Evolutionary conservation across 1,140 invertebrate species (phyloP), one percentile per base, ranked within the genome.

Genomic region (Sycophila sp.): DNA sequence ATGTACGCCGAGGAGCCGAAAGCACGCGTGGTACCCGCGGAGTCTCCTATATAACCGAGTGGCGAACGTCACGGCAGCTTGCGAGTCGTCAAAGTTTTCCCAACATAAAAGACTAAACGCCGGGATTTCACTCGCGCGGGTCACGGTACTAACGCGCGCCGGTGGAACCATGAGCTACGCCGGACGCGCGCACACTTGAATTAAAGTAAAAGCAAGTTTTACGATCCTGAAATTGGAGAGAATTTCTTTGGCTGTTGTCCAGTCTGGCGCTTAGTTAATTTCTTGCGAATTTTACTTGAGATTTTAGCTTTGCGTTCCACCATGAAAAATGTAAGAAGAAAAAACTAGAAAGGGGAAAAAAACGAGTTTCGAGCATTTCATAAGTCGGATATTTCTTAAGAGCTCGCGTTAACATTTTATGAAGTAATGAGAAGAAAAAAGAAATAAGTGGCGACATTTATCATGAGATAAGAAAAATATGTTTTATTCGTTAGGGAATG

Each of bases 171-270:
- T 32, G 32, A 56, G 63, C 34, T n/a, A 6, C n/a, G 49, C 17
- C n/a, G n/a, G 5, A 17, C 17, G 30, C 1, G 17, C 56, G 3
- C 56, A 22, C 47, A n/a, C 36, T 63, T 69, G 51, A 64, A 64
- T 70, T 70, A 70, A 70, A 64, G 59, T 70, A 70, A 70, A 70
- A 70, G 60, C 60, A 22, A 56, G 59, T 70, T 70, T 64, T 70
- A 70, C 60, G 60, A 64, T 28, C 49, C 60, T 70, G 60, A 64
- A 70, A 70, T 70, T 58, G 51, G 47, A 63, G 68, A 70, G 34
- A 70, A 70, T 64, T 70, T 70, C 68, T 70, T 64, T 64, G n/a
- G 51, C 17, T 53, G 66, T 17, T 34, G 11, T 32, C 17, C 6
- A 4, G 11, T 22, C 49, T 30, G 38, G 26, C 55, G 36, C 28